Base-by-base conservation (phyloP, 2,797 vertebrate species). In the Astyanax mexicanus region DNA sequence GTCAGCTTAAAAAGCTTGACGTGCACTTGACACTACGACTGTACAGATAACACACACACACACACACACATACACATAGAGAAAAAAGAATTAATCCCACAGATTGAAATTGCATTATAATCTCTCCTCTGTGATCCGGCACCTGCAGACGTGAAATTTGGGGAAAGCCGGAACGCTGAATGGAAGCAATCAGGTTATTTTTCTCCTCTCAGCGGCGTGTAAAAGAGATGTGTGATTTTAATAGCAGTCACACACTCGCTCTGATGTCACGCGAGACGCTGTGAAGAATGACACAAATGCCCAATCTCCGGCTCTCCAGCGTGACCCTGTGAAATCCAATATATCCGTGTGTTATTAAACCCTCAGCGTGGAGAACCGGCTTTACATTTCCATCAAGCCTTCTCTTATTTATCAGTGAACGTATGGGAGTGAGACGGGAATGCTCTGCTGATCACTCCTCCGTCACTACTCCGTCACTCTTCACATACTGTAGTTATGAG, bases 21-120 rank as follows among this genome's bases (percentile, higher is more conserved):
- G 38, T 55, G 73, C 68, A 54, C 40, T 75, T 77, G 75, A 84
- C 81, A 72, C 67, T 35, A 38, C 73, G 77, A 23, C 60, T 60
- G 68, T 64, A 77, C 78, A 65, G 64, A 74, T 61, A 68, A 73
- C 64, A 27, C 72, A 72, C 69, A 82, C 60, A 32, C 29, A 32
- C 29, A 32, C 29, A 32, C 29, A 32, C 29, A 32, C 29, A 32
- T 2, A 32, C 29, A 32, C 29, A 32, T 2, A 32, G 2, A 32
- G 2, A 32, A 51, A n/a, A 58, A 42, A 76, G 69, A 83, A 73
- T 77, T 49, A 71, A 40, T 78, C 69, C 23, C 17, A 47, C 54
- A 81, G 72, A 79, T 60, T 84, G 42, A 75, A 72, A 84, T 80
- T 77, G 65, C 51, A 44, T 81, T 52, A 10, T 77, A 47, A 85